These are phyloP conservation scores for Gari tellinella DNA, from an alignment of 2,888 invertebrate genomes.

Conservation along the genomic window DNA sequence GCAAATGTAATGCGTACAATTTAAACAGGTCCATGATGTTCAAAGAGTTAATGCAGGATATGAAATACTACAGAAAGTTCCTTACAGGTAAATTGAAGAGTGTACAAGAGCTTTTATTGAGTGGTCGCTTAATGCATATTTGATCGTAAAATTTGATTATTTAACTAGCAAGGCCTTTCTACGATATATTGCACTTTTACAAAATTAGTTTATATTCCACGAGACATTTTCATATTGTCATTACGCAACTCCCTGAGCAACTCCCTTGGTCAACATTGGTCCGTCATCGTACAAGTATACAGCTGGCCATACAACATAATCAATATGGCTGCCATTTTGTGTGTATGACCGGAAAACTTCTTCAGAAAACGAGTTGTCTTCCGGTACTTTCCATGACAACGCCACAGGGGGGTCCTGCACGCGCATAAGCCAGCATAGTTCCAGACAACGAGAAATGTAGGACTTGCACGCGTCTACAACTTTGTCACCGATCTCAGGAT, in stretches of 20 bases:
- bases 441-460: slow-evolving; percentile 41
- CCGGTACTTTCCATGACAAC: slow-evolving; percentile 42
- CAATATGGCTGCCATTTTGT: slow-evolving; percentile 41
- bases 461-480: slow-evolving; percentile 34
- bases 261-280: slow-evolving; percentile 42
- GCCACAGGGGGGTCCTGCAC: slow-evolving; percentile 53
- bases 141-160: too few relatives aligned
- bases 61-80: too few relatives aligned
- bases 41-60: too few relatives aligned
- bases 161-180: too few relatives aligned
- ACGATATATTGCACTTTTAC: too few relatives aligned
- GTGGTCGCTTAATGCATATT: too few relatives aligned
- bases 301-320: slow-evolving; percentile 56
- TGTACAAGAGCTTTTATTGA: too few relatives aligned
- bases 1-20: too few relatives aligned
- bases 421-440: slow-evolving; percentile 50
- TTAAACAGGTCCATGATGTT: too few relatives aligned
- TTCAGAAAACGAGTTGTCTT: slow-evolving; percentile 33
- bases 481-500: slow-evolving; percentile 35
- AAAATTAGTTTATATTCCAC: too few relatives aligned
- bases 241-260: slow-evolving; percentile 40
- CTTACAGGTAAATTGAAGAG: too few relatives aligned
- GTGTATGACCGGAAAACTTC: slow-evolving; percentile 49
- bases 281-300: slow-evolving; percentile 48
- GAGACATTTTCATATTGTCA: too few relatives aligned